Conservation (phyloP, 2,113 vertebrate genomes). For the Charadrius vociferus region DNA sequence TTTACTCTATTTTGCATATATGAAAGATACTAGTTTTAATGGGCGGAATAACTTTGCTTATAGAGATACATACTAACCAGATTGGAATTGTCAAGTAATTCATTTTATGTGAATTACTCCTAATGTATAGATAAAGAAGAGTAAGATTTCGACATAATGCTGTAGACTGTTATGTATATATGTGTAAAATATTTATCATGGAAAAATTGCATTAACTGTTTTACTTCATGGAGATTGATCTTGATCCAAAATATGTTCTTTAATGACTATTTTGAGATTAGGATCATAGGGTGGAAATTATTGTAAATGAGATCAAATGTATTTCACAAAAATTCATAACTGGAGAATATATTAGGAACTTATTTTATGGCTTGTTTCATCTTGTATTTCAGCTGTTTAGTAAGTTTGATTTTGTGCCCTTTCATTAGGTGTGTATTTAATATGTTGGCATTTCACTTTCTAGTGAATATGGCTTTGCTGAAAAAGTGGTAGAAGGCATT, state of each 20-base stretch:
- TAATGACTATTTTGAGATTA: not conserved
- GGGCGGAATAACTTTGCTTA: not conserved
- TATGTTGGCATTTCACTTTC: conserved; percentile 52
- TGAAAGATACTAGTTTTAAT: not conserved
- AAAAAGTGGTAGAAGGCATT: conserved; percentile 98
- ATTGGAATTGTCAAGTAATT: not conserved
- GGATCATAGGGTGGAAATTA: not conserved
- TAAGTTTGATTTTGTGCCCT: not conserved
- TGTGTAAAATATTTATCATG: not conserved
- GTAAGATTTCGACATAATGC: not conserved
- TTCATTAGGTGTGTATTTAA: not conserved
- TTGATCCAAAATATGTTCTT: not conserved
- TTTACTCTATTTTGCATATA: not conserved
- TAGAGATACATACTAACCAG: not conserved
- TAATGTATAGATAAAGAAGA: not conserved
- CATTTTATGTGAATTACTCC: not conserved
- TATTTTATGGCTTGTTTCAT: not conserved
- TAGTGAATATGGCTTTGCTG: conserved; percentile 98
- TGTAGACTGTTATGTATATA: not conserved
- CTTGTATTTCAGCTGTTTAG: not conserved
- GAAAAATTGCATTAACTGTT: not conserved
- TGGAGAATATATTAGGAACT: not conserved
- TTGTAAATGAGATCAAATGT: not conserved
- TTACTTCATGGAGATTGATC: not conserved
- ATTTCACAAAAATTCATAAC: not conserved